phyloP scores from a whole-genome alignment of 2,888 invertebrate genomes.

The Himalopsyche kuldschensis region DNA sequence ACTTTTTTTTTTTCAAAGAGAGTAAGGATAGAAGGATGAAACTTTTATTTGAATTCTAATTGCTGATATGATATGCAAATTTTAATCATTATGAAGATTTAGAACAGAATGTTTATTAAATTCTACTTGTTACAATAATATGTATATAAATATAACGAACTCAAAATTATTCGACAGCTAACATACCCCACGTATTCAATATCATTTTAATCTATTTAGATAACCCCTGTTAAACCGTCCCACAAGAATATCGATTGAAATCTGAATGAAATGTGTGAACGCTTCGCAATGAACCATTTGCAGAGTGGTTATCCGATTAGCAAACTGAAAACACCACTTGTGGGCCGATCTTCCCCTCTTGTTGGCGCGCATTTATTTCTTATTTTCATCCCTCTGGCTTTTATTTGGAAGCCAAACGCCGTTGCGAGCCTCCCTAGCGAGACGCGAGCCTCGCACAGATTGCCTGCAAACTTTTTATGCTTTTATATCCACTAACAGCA shows the following conservation, averaged over 20 bases:
- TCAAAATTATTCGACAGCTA: too few relatives aligned
- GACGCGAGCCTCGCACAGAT: slow-evolving; percentile 4
- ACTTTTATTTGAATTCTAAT: too few relatives aligned
- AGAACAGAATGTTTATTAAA: too few relatives aligned
- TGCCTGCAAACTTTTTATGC: not conserved
- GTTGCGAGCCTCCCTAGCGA: slow-evolving; percentile 12
- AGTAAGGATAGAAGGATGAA: too few relatives aligned
- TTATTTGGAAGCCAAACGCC: slow-evolving; percentile 34
- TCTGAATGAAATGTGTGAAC: slow-evolving; percentile 52
- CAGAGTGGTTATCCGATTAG: slow-evolving; percentile 66
- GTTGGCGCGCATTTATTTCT: slow-evolving; percentile 58
- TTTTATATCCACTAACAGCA: not conserved
- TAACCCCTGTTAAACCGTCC: not conserved
- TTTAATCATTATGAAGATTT: too few relatives aligned
- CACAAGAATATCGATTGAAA: slow-evolving; percentile 19
- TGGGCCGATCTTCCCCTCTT: slow-evolving; percentile 52
- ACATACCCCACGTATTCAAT: too few relatives aligned
- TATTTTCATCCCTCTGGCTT: slow-evolving; percentile 50
- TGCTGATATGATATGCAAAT: too few relatives aligned
- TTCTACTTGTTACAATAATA: too few relatives aligned
- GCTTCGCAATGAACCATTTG: slow-evolving; percentile 62
- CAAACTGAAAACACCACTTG: slow-evolving; percentile 65
- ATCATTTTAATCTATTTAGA: too few relatives aligned
- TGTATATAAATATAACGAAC: too few relatives aligned
- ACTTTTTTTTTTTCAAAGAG: too few relatives aligned